Conservation (phyloP, 2,888 invertebrate species). For the Aphelenchoides bicaudatus region DNA sequence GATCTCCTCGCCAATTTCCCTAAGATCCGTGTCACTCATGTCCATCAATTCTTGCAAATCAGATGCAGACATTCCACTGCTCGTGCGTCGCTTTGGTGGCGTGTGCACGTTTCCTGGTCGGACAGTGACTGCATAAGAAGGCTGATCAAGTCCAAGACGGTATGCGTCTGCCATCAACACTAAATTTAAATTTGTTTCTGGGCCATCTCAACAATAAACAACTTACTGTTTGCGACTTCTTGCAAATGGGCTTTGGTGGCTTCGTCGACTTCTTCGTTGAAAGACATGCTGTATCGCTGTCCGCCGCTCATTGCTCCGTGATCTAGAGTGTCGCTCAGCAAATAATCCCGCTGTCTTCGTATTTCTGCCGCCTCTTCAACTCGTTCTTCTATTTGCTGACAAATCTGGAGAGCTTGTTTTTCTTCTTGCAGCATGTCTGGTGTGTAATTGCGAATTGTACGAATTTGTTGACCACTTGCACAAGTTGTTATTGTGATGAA, state of each 20-base stretch:
- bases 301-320: not conserved
- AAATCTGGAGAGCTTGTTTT: not conserved
- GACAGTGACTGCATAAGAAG: not conserved
- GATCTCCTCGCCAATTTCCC: constrained; percentile 8
- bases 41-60: constrained; percentile 9
- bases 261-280: constrained; percentile 2
- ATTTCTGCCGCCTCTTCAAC: constrained; percentile 2
- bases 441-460: constrained; percentile 6
- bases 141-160: constrained; percentile 9
- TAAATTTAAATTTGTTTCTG: too few species aligned
- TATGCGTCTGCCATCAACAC: constrained; percentile 20
- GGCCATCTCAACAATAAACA: too few species aligned
- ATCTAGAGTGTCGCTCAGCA: not conserved
- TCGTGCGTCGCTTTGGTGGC: constrained; percentile 9
- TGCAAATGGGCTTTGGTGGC: constrained; percentile 16
- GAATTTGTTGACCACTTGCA: not conserved
- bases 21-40: not conserved
- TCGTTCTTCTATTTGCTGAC: not conserved
- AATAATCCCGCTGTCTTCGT: too few species aligned
- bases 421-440: not conserved
- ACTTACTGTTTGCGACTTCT: constrained; percentile 17
- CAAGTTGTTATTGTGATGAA: not conserved
- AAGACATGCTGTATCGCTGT: not conserved
- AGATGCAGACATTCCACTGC: constrained; percentile 3
- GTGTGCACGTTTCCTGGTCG: not conserved